Conservation (phyloP, 2,797 vertebrate genomes). For the Rhincodon typus region DNA sequence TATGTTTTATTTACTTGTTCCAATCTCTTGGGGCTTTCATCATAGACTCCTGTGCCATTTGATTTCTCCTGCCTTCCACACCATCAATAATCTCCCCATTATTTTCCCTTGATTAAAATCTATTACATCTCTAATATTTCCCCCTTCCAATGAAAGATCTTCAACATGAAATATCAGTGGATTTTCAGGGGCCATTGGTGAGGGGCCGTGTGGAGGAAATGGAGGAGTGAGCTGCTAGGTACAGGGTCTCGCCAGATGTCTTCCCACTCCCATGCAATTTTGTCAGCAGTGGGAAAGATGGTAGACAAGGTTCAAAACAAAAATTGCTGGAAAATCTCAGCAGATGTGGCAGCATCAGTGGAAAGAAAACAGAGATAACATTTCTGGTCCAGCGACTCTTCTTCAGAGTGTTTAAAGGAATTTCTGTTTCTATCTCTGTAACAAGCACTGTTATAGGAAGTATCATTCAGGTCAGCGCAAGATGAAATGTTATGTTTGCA, state of each 20-base stretch:
- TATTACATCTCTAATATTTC: not conserved
- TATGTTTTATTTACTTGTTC: not conserved
- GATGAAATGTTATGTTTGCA: not conserved
- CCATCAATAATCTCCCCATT: too few relatives aligned
- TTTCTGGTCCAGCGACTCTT: too few relatives aligned
- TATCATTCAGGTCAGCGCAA: not conserved
- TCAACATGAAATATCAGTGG: not conserved
- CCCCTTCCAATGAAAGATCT: not conserved
- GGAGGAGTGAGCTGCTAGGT: too few relatives aligned
- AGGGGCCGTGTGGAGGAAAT: too few relatives aligned
- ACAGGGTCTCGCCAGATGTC: too few relatives aligned
- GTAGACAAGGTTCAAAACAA: too few relatives aligned
- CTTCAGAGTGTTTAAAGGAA: not conserved
- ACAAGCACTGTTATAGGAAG: not conserved
- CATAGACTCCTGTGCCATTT: not conserved
- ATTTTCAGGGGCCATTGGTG: not conserved
- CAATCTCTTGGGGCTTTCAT: not conserved
- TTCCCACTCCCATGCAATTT: too few relatives aligned
- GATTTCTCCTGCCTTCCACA: not conserved
- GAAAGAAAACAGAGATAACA: too few relatives aligned
- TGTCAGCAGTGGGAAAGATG: too few relatives aligned
- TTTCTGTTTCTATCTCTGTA: not conserved
- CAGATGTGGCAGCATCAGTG: too few relatives aligned
- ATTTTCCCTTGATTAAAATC: not conserved
- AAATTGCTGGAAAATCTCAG: too few relatives aligned